Base-by-base conservation (phyloP, 2,888 invertebrate genomes). In the Cephus nigrinus region DNA sequence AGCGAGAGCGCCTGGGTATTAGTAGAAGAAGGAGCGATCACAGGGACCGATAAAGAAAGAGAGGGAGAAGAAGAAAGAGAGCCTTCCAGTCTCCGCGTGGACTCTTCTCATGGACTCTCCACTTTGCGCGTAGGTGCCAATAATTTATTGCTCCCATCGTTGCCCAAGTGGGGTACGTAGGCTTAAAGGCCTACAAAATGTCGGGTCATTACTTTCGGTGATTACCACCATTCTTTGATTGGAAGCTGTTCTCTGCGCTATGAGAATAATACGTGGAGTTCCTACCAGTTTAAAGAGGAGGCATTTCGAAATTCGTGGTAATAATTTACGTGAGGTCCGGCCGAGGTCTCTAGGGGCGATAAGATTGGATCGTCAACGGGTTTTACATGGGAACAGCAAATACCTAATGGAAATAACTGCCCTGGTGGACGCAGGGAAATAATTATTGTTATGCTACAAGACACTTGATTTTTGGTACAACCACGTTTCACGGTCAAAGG, bases 301-400 rank as follows among this genome's bases (percentile, higher is more conserved):
- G 35, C 35, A 74, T 74, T 74, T 89, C 86, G 88, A 90, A 90
- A 89, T 90, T 85, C 86, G 86, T 87, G 86, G 86, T 85, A 88
- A 89, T 90, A 90, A 91, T 90, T 91, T 91, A 91, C 90, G 88
- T 88, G 83, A 84, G 85, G 80, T 77, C 82, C 80, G 81, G 80
- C 77, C 78, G 81, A 76, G 84, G 85, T 83, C 85, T 86, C 88
- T 88, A 86, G 86, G 84, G 85, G 84, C 89, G 91, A 91, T 91
- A 90, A 91, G 90, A 90, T 88, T 90, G 89, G 90, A 88, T 89
- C 88, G 88, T 89, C 88, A 87, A 85, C 81, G 83, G 84, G 82
- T 85, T 85, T 85, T 87, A 84, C 85, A 86, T 79, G 84, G 83
- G 85, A 84, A 84, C 80, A 23, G 71, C 71, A 9, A 71, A 32